A percentile compares a stretch with the other conserved stretches of the same genome.
Evolutionary conservation across 2,888 invertebrate genomes (phyloP).

Genomic region (Chalcosyrphus nemorum): DNA sequence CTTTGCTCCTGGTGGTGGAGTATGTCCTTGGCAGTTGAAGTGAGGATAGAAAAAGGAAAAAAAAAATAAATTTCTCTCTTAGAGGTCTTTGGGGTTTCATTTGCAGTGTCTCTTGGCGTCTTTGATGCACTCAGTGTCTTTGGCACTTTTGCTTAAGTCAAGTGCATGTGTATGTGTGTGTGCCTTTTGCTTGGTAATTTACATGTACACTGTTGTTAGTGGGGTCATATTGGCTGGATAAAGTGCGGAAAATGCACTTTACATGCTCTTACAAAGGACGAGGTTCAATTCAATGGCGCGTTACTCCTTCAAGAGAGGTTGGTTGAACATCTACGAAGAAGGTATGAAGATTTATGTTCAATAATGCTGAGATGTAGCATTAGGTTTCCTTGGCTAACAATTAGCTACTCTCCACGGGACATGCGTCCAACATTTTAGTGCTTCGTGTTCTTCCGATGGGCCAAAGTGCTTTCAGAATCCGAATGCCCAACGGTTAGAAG

Average conservation of each 20-base stretch:
- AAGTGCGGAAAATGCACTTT: slow-evolving; percentile 31
- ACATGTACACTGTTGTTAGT: background rate
- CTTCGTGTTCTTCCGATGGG: no score
- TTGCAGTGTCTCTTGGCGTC: slow-evolving; percentile 23
- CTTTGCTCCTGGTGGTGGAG: slow-evolving; percentile 37
- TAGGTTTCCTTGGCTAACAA: no score
- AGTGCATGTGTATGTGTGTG: background rate
- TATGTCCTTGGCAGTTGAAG: slow-evolving; percentile 44
- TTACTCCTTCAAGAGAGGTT: background rate
- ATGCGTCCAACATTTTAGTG: no score
- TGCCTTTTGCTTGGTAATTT: slow-evolving; percentile 5
- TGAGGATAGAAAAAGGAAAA: slow-evolving; percentile 9
- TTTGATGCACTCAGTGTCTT: slow-evolving; percentile 26
- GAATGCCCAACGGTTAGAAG: no score
- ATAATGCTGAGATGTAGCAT: no score
- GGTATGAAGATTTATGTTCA: no score
- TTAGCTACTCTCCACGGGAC: no score
- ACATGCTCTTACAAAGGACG: background rate
- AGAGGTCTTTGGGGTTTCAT: slow-evolving; percentile 39
- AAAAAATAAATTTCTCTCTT: background rate
- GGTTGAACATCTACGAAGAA: background rate
- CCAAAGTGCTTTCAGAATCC: no score
- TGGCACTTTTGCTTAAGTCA: background rate
- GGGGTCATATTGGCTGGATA: slow-evolving; percentile 4
- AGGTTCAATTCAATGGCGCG: background rate